Percentiles rank a stretch among this genome's conserved stretches.
Evolutionary conservation across 2,888 invertebrate genomes (phyloP).

Genomic region (Acanthosepion lycidas): DNA sequence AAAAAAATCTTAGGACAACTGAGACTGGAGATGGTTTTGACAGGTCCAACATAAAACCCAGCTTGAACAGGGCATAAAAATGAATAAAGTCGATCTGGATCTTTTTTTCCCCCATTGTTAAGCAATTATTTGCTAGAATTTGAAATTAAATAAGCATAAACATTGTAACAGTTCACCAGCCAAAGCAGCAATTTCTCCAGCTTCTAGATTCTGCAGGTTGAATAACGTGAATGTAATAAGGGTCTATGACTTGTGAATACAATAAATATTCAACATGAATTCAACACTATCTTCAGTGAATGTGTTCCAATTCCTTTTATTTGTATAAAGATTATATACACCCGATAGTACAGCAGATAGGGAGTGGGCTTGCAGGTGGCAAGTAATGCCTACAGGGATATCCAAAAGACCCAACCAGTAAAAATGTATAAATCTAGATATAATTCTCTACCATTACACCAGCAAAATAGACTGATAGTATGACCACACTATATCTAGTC

Average conservation of each 20-base stretch:
- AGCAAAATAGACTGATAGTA: background rate
- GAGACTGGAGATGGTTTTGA: background rate
- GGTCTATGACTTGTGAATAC: background rate
- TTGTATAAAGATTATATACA: constrained; percentile 33
- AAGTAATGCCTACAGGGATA: background rate
- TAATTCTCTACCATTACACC: background rate
- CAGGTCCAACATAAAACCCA: constrained; percentile 1
- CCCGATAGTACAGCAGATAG: constrained; percentile 5
- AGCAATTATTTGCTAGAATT: background rate
- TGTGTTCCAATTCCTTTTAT: background rate
- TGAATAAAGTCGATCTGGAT: background rate
- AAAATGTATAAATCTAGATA: constrained; percentile 17
- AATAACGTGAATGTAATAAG: background rate
- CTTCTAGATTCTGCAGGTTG: background rate
- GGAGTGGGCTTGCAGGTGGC: background rate
- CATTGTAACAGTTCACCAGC: background rate
- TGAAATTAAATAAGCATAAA: background rate
- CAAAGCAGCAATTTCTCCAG: background rate
- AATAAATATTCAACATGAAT: constrained; percentile 4
- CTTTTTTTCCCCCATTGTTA: background rate
- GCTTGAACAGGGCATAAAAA: background rate
- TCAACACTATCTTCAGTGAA: background rate
- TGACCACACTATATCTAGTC: background rate
- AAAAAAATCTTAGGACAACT: background rate
- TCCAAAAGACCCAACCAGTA: constrained; percentile 2